Percentiles rank a stretch among this genome's conserved stretches.
phyloP scores from a whole-genome alignment of 2,888 invertebrate genomes.

The Diadegma fenestrale region DNA sequence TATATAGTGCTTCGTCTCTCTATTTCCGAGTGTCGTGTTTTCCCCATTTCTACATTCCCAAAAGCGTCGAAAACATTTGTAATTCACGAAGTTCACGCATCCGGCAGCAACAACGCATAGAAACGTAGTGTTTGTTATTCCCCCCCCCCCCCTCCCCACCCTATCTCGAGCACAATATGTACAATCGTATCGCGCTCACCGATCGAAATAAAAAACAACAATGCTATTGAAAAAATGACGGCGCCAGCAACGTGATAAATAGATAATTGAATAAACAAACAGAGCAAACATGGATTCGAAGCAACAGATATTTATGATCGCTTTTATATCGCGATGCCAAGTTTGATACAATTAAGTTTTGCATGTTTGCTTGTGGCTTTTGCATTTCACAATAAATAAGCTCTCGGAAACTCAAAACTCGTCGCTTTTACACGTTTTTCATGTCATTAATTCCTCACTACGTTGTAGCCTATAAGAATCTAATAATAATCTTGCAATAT shows the following conservation, averaged over 20 bases:
- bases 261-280: constrained; percentile 21
- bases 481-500: background rate
- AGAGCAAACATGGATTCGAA: constrained; percentile 12
- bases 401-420: background rate
- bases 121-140: background rate
- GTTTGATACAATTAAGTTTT: background rate
- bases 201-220: constrained; percentile 17
- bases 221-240: constrained; percentile 12
- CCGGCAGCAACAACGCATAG: background rate
- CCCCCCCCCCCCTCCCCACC: background rate
- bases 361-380: background rate
- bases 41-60: too few species aligned
- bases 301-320: background rate
- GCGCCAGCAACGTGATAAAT: constrained; percentile 14
- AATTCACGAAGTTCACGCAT: background rate
- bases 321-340: background rate
- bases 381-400: constrained; percentile 6
- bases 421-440: background rate
- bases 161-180: background rate
- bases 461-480: background rate
- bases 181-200: constrained; percentile 2
- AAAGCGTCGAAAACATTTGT: background rate
- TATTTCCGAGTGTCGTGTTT: too few species aligned
- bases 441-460: background rate
- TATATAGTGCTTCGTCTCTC: too few species aligned